Conservation (phyloP, 2,888 invertebrate species). For the Gisinianus flammeolus region DNA sequence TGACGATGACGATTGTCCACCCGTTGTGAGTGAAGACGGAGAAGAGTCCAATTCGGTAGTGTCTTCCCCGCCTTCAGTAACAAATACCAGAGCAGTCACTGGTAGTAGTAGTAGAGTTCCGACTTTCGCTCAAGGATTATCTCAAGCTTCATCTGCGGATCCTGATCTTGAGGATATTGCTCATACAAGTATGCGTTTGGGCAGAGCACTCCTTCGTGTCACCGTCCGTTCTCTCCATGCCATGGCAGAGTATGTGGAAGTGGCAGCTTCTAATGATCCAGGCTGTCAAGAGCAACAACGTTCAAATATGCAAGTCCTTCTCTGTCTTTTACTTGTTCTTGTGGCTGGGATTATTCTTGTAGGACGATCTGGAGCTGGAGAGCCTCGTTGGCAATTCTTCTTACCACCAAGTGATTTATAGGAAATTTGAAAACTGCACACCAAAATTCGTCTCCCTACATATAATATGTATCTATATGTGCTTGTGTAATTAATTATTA, state of each 20-base stretch:
- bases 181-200: slow-evolving; percentile 48
- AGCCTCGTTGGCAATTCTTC: slow-evolving; percentile 57
- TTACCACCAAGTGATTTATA: slow-evolving; percentile 57
- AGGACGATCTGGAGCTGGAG: slow-evolving; percentile 59
- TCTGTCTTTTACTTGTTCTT: slow-evolving; percentile 78
- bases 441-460: neutral
- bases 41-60: neutral
- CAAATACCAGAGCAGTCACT: neutral
- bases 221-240: slow-evolving; percentile 52
- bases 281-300: slow-evolving; percentile 52
- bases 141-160: slow-evolving; percentile 12
- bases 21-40: neutral
- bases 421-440: too few species aligned
- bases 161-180: slow-evolving; percentile 47
- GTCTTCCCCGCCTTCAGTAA: neutral
- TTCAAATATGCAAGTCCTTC: slow-evolving; percentile 73
- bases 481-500: too few species aligned
- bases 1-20: neutral
- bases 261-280: slow-evolving; percentile 54
- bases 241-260: slow-evolving; percentile 56
- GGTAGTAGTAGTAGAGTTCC: neutral
- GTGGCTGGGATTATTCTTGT: slow-evolving; percentile 79
- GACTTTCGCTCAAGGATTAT: neutral
- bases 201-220: slow-evolving; percentile 50
- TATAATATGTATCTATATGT: too few species aligned